Base-by-base conservation (phyloP, 2,797 vertebrate genomes). In the Smutsia temminckii region DNA sequence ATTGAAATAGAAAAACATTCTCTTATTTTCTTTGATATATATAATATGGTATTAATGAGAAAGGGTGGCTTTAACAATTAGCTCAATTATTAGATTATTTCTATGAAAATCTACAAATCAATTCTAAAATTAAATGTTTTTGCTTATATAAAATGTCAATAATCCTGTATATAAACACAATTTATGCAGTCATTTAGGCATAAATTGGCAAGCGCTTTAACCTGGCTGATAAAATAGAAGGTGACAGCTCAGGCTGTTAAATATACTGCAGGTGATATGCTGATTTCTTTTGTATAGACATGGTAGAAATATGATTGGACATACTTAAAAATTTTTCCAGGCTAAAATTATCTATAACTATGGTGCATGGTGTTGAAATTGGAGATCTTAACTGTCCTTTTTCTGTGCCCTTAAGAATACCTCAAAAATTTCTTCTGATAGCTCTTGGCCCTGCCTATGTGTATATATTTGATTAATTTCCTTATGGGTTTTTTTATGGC, bases 11-110 rank as follows among this genome's bases (percentile, higher is more conserved):
- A 74, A 92, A 92, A 86, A 34, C 40, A 72, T 75, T 51, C 27
- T 85, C 64, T 94, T 79, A 72, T 75, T 51, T 23, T 85, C 64
- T 94, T 79, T 92, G 25, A 68, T 46, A 49, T 25, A 91, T 63
- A 49, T 68, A 64, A 81, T 83, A 81, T 93, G 21, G 89, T 85
- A 85, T 71, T 83, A 95, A 57, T 84, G 66, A 93, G 75, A 79
- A 69, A 71, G 40, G 6, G 1, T 64, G n/a, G 3, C 34, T 21
- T 89, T 89, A 53, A 55, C 14, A 86, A 34, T 68, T 63, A 79
- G 32, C 32, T 17, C 53, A 74, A 79, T 68, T 89, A 68, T 80
- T 85, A 95, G 20, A 61, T 85, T 63, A 80, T 77, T 91, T 51
- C 16, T 14, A 8, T 66, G 40, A 85, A 79, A 10, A 66, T n/a